Conservation (phyloP, 2,797 vertebrate genomes). For the Poecilia gillii region DNA sequence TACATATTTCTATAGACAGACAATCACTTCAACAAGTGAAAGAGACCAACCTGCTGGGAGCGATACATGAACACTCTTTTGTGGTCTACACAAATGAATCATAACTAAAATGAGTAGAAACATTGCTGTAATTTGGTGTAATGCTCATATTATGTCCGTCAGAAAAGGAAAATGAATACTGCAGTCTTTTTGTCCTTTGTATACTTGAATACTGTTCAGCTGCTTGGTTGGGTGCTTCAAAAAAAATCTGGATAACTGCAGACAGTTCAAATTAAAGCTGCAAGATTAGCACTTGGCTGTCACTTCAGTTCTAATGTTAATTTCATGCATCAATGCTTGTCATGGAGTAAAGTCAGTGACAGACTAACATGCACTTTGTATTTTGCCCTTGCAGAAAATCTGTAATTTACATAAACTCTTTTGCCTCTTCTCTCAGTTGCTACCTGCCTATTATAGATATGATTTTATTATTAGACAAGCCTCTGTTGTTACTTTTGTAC, state of each 20-base stretch:
- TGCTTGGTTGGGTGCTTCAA: background rate
- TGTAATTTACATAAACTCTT: background rate
- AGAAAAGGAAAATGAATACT: background rate
- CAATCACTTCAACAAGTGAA: background rate
- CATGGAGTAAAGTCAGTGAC: background rate
- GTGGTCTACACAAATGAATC: background rate
- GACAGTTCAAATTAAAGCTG: constrained; percentile 2
- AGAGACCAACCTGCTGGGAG: background rate
- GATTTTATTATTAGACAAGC: too few relatives aligned
- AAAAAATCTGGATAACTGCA: background rate
- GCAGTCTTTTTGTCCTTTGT: background rate
- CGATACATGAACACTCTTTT: background rate
- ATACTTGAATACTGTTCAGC: background rate
- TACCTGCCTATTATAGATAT: background rate
- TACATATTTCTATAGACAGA: background rate
- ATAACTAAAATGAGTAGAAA: background rate
- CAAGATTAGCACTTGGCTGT: background rate
- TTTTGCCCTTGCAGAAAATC: background rate
- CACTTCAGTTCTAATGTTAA: constrained; percentile 1
- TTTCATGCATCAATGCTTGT: background rate
- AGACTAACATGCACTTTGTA: background rate
- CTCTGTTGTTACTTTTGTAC: background rate
- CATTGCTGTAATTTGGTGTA: background rate
- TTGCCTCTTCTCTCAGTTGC: background rate
- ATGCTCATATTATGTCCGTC: background rate